Evolutionary conservation across 2,888 invertebrate genomes (phyloP).

Genomic region (Epirrita christyi): DNA sequence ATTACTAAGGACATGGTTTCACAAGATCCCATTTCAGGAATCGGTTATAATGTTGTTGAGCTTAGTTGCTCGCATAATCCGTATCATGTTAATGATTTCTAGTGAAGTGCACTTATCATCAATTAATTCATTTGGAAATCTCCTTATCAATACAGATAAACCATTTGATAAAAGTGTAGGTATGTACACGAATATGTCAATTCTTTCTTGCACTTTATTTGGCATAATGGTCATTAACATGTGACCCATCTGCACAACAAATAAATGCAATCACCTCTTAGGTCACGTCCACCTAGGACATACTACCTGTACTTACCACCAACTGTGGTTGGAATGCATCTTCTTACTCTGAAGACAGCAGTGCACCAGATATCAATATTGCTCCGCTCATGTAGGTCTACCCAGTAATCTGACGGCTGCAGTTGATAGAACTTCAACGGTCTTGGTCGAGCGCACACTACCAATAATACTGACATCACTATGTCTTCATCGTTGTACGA

Average conservation of each 20-base stretch:
- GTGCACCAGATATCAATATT: slow-evolving; percentile 73
- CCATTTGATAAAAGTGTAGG: no score
- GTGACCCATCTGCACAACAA: no score
- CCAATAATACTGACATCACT: slow-evolving; percentile 67
- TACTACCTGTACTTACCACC: slow-evolving; percentile 70
- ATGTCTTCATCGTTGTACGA: slow-evolving; percentile 73
- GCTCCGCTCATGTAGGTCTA: slow-evolving; percentile 66
- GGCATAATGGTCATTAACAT: neutral
- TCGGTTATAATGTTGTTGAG: no score
- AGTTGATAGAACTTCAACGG: slow-evolving; percentile 65
- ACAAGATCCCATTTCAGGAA: no score
- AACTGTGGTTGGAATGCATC: slow-evolving; percentile 73
- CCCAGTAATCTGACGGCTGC: slow-evolving; percentile 66
- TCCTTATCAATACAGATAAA: neutral
- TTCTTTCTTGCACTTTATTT: neutral
- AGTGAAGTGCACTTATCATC: neutral
- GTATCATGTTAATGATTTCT: neutral
- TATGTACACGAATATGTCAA: neutral
- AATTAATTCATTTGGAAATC: neutral
- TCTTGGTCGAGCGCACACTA: slow-evolving; percentile 72
- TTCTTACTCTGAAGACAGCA: slow-evolving; percentile 73
- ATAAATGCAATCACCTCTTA: no score
- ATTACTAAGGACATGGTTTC: no score
- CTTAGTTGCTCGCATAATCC: no score
- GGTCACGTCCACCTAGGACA: no score